Base-by-base conservation (phyloP, 2,888 invertebrate genomes). In the Andrena hattorfiana region DNA sequence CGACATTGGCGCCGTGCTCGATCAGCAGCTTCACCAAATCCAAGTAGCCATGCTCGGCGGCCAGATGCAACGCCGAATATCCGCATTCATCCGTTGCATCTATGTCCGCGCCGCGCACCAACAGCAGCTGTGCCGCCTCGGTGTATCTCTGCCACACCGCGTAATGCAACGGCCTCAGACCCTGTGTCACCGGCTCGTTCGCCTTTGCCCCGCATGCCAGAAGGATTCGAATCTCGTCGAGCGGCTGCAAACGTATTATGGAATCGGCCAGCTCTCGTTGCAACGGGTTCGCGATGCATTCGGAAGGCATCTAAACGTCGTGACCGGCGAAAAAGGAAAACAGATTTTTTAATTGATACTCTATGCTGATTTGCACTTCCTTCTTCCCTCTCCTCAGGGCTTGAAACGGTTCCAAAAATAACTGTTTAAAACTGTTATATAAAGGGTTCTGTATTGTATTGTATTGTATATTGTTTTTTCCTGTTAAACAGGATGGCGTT, bases 211-310 rank as follows among this genome's bases (percentile, higher is more conserved):
- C 98, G 92, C 97, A 97, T 23, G 97, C 97, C 75, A 98, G 94
- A 3, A 98, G 95, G 81, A 98, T 97, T 68, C 98, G 94, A 79
- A 99, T 97, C 93, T 99, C 98, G 90, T 98, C 97, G 78, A 98
- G 94, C 0, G 98, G 97, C 62, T 97, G 97, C 96, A 97, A 97
- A 72, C 97, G 96, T 86, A 98, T 97, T 94, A 99, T 98, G 92
- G 97, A 97, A 95, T 99, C 98, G 0, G 98, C 98, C 87, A 98
- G 95, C 94, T 98, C 97, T 87, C 98, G 95, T 94, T 98, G 98
- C 85, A 98, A 95, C 56, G 97, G 96, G 94, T 97, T 97, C 4
- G 95, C 93, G 86, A 96, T 95, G 94, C 96, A 96, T 92, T 97
- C 97, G n/a, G 96, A 95, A 77, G 97, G 97, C 97, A 97, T 97